These are phyloP conservation scores for Dicentrarchus labrax DNA, from an alignment of 2,113 vertebrate species.

Conservation along the genomic window DNA sequence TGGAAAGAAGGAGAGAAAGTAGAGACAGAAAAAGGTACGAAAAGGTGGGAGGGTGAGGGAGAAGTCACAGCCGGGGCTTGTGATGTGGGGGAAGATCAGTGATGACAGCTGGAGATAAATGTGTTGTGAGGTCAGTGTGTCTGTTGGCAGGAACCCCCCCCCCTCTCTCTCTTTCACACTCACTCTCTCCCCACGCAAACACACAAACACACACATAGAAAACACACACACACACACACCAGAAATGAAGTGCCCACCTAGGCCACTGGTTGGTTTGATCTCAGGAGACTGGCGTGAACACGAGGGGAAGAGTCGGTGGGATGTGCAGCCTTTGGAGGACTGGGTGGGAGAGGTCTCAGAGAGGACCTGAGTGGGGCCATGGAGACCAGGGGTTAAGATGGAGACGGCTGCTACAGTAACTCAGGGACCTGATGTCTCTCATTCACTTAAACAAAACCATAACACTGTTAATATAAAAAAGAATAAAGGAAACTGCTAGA, in stretches of 20 bases:
- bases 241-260: conserved; percentile 85
- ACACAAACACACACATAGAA: not conserved
- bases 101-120: conserved; percentile 51
- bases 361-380: conserved; percentile 88
- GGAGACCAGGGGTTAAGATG: conserved; percentile 42
- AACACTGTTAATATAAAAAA: not conserved
- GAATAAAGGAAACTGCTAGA: not conserved
- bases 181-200: not conserved
- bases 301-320: conserved; percentile 93
- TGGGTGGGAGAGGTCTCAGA: conserved; percentile 89
- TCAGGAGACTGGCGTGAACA: conserved; percentile 93
- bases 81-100: conserved; percentile 23
- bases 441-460: conserved; percentile 11
- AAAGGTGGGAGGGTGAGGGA: conserved; percentile 28
- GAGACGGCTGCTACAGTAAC: not conserved
- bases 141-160: conserved; percentile 22
- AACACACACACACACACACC: not conserved
- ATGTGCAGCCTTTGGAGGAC: conserved; percentile 84
- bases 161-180: not conserved
- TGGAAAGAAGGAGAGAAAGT: conserved; percentile 15
- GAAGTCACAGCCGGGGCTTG: not conserved
- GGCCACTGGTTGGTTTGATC: conserved; percentile 90
- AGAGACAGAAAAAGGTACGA: conserved; percentile 18
- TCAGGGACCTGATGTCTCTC: conserved; percentile 10
- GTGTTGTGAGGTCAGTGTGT: conserved; percentile 25